Evolutionary conservation across 2,797 vertebrate species (phyloP), one percentile per base, ranked within the genome.

Genomic region (Bucorvus abyssinicus): DNA sequence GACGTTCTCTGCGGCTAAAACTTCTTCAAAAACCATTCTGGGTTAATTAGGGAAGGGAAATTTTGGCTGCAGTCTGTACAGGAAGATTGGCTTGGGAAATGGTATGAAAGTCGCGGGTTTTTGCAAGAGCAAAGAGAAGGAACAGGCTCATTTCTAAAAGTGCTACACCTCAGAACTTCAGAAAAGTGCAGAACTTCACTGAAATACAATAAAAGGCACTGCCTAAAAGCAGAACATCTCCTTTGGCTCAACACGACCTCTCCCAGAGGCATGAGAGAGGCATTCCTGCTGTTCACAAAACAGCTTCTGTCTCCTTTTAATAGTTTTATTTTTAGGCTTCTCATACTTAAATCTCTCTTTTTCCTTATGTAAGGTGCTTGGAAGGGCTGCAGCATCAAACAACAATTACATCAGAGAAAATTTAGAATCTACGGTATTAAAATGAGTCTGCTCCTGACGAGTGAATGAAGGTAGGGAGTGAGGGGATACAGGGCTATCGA

Each of bases 11-110:
- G 96, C 22, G 8, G 97, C 95, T 97, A 97, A 96, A 97, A 92
- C 92, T 95, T 96, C 96, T 97, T 96, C 96, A 96, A 96, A 97
- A 96, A 93, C 42, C 83, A 86, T 97, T 92, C 89, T 18, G 67
- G 95, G 95, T 97, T 98, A 98, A 98, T 98, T 97, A 97, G 97
- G 75, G 94, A 96, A 96, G 80, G 95, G 94, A 96, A 96, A 95
- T 96, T 95, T 93, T 94, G 96, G 93, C 92, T 96, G 91, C 91
- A 90, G 65, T 36, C 93, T 95, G 83, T 95, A 85, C 76, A 67
- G 93, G 88, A 82, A 90, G 88, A 85, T 88, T 92, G 94, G 69
- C 91, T 92, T 61, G 95, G 91, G 95, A 94, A 95, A 88, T 93
- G 13, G 34, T 69, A 84, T 90, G 91, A 93, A 90, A 60, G 93